Percentiles rank a stretch among this genome's conserved stretches.
These are phyloP conservation scores for Nycticryphes semicollaris DNA, from an alignment of 2,113 vertebrate species.

Conservation along the genomic window DNA sequence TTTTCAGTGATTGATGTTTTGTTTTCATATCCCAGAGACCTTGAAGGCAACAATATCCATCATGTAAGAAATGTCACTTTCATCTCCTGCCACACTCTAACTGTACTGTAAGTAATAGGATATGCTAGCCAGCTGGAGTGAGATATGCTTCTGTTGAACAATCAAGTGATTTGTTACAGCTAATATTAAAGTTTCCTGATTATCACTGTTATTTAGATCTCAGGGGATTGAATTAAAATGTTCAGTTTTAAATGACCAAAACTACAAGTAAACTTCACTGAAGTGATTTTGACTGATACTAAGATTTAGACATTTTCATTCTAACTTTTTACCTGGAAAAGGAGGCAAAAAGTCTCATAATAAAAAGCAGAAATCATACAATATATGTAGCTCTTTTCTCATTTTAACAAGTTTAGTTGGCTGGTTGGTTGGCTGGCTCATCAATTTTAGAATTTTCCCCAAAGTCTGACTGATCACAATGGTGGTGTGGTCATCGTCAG, in stretches of 20 bases:
- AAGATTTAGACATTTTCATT: not conserved
- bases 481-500: not conserved
- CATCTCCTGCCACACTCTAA: slow-evolving; percentile 87
- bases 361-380: not conserved
- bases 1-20: slow-evolving; percentile 9
- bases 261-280: not conserved
- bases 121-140: not conserved
- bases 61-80: slow-evolving; percentile 88
- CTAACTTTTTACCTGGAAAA: not conserved
- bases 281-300: not conserved
- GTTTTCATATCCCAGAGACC: slow-evolving; percentile 80
- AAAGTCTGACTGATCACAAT: not conserved
- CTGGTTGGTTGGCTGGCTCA: not conserved
- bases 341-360: not conserved
- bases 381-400: not conserved
- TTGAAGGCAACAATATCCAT: slow-evolving; percentile 92
- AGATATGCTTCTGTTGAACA: not conserved
- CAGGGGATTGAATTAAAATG: not conserved
- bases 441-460: not conserved
- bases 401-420: not conserved
- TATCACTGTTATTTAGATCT: not conserved
- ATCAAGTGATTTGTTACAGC: not conserved
- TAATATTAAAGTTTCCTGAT: not conserved
- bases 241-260: not conserved
- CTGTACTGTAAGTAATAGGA: slow-evolving; percentile 89